phyloP scores from a whole-genome alignment of 2,888 invertebrate species.

The Oscheius sp. region DNA sequence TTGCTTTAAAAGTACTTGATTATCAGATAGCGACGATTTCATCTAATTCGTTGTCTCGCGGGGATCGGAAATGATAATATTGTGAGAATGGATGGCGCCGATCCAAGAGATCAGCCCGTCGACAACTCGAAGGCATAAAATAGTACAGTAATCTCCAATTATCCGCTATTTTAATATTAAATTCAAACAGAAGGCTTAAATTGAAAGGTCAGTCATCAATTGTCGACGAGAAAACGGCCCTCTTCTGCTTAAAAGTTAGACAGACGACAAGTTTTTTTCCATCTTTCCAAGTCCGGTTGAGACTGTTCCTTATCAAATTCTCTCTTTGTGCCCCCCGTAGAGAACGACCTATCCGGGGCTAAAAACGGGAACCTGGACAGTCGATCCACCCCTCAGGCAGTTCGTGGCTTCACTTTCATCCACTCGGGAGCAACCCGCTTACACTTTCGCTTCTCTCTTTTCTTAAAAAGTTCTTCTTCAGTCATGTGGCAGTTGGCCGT shows the following conservation, averaged over 20 bases:
- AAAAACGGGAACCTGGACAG: conserved; percentile 23
- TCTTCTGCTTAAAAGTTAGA: too few relatives aligned
- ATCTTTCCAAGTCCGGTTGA: conserved; percentile 27
- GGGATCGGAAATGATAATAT: too few relatives aligned
- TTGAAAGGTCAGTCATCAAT: too few relatives aligned
- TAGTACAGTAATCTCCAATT: too few relatives aligned
- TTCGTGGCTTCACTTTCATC: conserved; percentile 7
- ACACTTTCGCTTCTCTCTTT: neutral
- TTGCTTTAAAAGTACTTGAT: neutral
- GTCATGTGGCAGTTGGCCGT: neutral
- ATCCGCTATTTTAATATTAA: too few relatives aligned
- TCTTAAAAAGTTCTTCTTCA: neutral
- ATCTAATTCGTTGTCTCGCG: too few relatives aligned
- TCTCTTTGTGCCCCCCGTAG: conserved; percentile 22
- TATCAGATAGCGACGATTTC: too few relatives aligned
- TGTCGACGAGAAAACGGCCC: too few relatives aligned
- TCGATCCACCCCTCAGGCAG: conserved; percentile 15
- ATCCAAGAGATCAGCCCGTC: too few relatives aligned
- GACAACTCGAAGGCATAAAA: too few relatives aligned
- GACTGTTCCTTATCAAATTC: conserved; percentile 36
- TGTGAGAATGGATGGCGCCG: too few relatives aligned
- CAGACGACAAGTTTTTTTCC: neutral
- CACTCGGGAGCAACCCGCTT: neutral
- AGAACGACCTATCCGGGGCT: conserved; percentile 19
- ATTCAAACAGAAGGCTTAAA: too few relatives aligned